These are phyloP conservation scores for Acanthococcus lagerstroemiae DNA, from an alignment of 2,888 invertebrate species.

Conservation along the genomic window DNA sequence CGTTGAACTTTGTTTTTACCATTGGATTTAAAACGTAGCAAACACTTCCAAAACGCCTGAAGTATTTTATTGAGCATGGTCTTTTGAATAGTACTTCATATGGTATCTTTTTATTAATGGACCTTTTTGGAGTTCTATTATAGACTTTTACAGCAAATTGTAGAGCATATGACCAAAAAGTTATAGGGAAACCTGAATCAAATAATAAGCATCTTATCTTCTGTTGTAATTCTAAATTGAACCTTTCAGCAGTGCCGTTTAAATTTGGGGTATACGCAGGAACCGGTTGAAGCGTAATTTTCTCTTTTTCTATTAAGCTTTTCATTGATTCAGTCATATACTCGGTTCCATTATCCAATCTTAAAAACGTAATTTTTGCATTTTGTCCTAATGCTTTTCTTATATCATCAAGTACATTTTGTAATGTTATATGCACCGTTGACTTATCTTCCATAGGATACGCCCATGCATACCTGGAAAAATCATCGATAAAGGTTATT, in stretches of 20 bases:
- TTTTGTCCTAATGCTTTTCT: background rate
- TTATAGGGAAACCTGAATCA: background rate
- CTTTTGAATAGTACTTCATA: too few relatives aligned
- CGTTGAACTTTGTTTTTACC: too few relatives aligned
- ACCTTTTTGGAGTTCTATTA: too few relatives aligned
- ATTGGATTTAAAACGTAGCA: too few relatives aligned
- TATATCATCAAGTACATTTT: background rate
- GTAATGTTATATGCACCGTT: background rate
- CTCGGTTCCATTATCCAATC: background rate
- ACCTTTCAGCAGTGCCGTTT: background rate
- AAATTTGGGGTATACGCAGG: background rate
- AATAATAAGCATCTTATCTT: background rate
- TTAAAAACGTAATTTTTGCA: background rate
- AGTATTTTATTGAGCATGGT: too few relatives aligned
- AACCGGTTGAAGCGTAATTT: background rate
- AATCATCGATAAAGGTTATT: background rate
- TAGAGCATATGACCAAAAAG: background rate
- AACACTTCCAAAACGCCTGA: too few relatives aligned
- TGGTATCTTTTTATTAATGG: too few relatives aligned
- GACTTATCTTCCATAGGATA: background rate
- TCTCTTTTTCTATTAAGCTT: background rate
- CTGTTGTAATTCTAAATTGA: background rate
- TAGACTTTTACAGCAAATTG: too few relatives aligned
- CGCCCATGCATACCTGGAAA: background rate
- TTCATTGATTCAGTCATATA: background rate